Evolutionary conservation across 2,888 invertebrate genomes (phyloP), one percentile per base, ranked within the genome.

Genomic region (Lasioglossum figueresi): DNA sequence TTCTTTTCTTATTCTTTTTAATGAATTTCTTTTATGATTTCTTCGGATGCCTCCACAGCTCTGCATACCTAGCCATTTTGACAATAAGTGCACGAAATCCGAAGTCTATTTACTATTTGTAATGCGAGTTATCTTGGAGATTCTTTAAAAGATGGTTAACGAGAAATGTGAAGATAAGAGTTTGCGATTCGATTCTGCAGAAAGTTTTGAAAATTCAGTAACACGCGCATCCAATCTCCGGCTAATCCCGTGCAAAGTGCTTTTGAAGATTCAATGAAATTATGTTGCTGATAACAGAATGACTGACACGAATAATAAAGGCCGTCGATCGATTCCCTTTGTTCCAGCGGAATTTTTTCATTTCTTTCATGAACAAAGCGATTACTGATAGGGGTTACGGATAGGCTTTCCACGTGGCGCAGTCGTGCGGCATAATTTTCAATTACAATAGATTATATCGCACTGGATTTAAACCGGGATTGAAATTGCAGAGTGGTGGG

Each of bases 361-460:
- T 88, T 90, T 88, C 87, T 88, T 84, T 84, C 81, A 70, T 76
- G 80, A 84, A 88, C 87, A 88, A 86, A 85, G 87, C 83, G 82
- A 83, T 71, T 79, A 71, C 83, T 71, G 80, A 83, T 71, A 83
- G 82, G 76, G 84, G 79, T 79, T 80, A 74, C 45, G 81, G 74
- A 77, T 85, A 79, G 83, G 85, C 88, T 88, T 81, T 81, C 82
- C 83, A 72, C 88, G 84, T 74, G 88, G 89, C 63, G 84, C 92
- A 89, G 86, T 90, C 91, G 90, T 91, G 92, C 93, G 92, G 89
- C 84, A 89, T 92, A 92, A 93, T 92, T 93, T 93, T 92, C 92
- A 92, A 93, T 93, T 93, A 92, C 91, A 89, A 92, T 89, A 91
- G 92, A 92, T 93, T 93, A 92, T 92, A 92, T 92, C 92, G 87